Conservation (phyloP, 92 coral and sea anemone species). For the Paragorgia papillata region DNA sequence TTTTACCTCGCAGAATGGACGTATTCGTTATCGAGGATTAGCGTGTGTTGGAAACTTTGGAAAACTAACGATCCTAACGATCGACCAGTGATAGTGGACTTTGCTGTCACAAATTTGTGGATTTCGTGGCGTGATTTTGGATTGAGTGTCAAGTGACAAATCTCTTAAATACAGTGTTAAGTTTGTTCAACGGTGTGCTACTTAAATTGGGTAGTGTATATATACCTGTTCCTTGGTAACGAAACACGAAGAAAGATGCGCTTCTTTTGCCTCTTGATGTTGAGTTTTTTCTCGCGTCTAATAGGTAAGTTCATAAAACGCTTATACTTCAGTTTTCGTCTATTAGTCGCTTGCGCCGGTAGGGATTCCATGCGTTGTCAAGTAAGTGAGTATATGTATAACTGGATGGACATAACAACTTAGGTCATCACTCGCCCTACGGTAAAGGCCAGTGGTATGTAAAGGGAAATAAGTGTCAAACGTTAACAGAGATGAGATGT, state of each 20-base stretch:
- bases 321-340: neutral
- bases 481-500: neutral
- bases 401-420: no score
- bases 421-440: neutral
- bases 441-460: no score
- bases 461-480: neutral
- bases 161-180: slow-evolving; percentile 5
- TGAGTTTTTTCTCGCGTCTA: slow-evolving; percentile 9
- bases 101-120: neutral
- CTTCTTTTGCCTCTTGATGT: slow-evolving; percentile 5
- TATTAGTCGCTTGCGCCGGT: neutral
- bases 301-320: slow-evolving; percentile 12
- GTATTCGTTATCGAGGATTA: neutral
- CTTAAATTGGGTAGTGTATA: neutral
- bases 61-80: no score
- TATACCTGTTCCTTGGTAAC: neutral
- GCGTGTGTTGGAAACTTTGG: no score
- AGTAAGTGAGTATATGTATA: neutral
- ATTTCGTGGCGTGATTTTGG: slow-evolving; percentile 22
- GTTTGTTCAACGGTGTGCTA: neutral
- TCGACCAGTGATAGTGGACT: no score
- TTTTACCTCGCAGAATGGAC: neutral
- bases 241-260: slow-evolving; percentile 12
- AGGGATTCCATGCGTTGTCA: slow-evolving; percentile 2
- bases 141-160: slow-evolving; percentile 38